A percentile compares a stretch with the other conserved stretches of the same genome.
Evolutionary conservation across 2,797 vertebrate genomes (phyloP).

Genomic region (Tolypeutes matacus): DNA sequence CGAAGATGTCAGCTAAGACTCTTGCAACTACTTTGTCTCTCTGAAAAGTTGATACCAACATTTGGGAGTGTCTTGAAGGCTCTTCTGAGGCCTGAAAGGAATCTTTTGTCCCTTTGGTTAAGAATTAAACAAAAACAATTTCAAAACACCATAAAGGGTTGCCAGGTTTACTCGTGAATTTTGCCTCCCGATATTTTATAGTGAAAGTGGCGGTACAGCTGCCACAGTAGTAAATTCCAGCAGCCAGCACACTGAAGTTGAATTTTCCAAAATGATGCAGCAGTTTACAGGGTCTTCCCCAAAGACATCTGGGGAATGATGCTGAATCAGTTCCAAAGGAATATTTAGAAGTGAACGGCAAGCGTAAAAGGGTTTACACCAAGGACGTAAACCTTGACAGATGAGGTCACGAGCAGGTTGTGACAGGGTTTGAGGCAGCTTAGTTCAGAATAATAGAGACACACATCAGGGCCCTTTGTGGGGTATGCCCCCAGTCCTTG

Average conservation of each 20-base stretch:
- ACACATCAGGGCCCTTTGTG: not conserved
- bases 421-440: constrained; percentile 48
- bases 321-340: not conserved
- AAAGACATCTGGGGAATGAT: not conserved
- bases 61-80: not conserved
- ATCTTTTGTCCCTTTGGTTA: not conserved
- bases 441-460: not conserved
- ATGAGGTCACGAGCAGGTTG: constrained; percentile 65
- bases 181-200: not conserved
- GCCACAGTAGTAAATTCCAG: accelerated
- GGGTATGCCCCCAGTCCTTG: not conserved
- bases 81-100: constrained; percentile 31
- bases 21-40: not conserved
- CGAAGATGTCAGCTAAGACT: not conserved
- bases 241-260: not conserved
- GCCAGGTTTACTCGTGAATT: not conserved
- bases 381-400: not conserved
- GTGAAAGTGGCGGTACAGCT: not conserved
- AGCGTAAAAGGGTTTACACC: not conserved
- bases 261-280: not conserved
- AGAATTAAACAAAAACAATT: not conserved
- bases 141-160: too few species aligned
- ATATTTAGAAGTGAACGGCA: not conserved
- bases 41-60: not conserved
- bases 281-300: not conserved